phyloP scores from a whole-genome alignment of 1,140 invertebrate genomes.

The Pristionchus pacificus region DNA sequence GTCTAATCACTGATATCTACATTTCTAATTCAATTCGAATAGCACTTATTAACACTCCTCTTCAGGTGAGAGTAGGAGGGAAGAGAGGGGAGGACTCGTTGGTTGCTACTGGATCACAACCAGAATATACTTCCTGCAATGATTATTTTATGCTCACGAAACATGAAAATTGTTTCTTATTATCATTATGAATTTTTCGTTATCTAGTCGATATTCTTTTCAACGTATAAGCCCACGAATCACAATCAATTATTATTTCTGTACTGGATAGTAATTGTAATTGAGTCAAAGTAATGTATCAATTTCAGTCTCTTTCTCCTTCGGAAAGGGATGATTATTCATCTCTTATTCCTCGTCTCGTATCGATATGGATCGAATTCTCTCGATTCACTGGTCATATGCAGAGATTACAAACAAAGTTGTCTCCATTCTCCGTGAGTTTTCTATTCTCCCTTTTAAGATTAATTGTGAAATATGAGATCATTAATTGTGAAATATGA shows the following conservation, averaged over 20 bases:
- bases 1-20: conserved; percentile 14
- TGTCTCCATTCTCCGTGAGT: conserved; percentile 4
- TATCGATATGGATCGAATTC: conserved; percentile 24
- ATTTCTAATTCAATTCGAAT: conserved; percentile 1
- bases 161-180: too few species aligned
- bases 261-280: not conserved
- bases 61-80: too few species aligned
- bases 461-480: not conserved
- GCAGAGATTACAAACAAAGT: conserved; percentile 11
- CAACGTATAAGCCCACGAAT: too few species aligned
- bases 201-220: too few species aligned
- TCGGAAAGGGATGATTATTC: conserved; percentile 19
- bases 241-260: too few species aligned
- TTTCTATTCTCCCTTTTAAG: not conserved
- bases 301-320: conserved; percentile 11
- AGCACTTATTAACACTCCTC: conserved; percentile 4
- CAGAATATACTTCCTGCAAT: too few species aligned
- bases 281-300: not conserved
- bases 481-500: not conserved
- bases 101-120: too few species aligned
- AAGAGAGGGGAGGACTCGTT: too few species aligned
- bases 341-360: conserved; percentile 10
- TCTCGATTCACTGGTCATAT: conserved; percentile 22
- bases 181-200: too few species aligned
- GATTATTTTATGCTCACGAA: too few species aligned